Evolutionary conservation across 2,113 vertebrate genomes (phyloP).

Genomic region (Alligator sinensis): DNA sequence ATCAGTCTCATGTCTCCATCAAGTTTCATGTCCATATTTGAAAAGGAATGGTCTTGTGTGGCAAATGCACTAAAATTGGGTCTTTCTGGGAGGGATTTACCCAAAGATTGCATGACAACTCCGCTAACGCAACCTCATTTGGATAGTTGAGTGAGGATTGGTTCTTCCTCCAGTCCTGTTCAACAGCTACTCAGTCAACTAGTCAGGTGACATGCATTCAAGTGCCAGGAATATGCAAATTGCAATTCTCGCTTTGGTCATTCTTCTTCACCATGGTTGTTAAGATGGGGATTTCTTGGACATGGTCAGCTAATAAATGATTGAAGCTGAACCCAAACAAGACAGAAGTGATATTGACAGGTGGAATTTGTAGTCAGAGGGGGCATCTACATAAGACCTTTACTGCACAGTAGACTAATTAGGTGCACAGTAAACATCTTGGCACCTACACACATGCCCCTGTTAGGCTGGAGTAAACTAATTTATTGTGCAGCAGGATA

Average conservation of each 20-base stretch:
- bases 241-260: background rate
- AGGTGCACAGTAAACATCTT: too few species aligned
- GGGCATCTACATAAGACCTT: too few species aligned
- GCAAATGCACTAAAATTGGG: background rate
- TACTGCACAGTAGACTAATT: too few species aligned
- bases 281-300: background rate
- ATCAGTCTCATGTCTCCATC: too few species aligned
- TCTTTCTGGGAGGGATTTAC: background rate
- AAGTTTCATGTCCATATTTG: background rate
- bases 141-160: background rate
- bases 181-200: background rate
- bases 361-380: too few species aligned
- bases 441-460: too few species aligned
- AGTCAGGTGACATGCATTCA: background rate
- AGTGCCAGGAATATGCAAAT: background rate
- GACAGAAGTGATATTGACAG: background rate
- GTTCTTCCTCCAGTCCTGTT: background rate
- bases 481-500: too few species aligned
- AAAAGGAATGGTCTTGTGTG: background rate
- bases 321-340: background rate
- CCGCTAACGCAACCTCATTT: background rate
- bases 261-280: rapidly evolving
- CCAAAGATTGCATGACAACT: background rate
- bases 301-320: background rate
- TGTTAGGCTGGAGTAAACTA: too few species aligned